Base-by-base conservation (phyloP, 2,797 vertebrate species). In the Gadopsis bispinosus region DNA sequence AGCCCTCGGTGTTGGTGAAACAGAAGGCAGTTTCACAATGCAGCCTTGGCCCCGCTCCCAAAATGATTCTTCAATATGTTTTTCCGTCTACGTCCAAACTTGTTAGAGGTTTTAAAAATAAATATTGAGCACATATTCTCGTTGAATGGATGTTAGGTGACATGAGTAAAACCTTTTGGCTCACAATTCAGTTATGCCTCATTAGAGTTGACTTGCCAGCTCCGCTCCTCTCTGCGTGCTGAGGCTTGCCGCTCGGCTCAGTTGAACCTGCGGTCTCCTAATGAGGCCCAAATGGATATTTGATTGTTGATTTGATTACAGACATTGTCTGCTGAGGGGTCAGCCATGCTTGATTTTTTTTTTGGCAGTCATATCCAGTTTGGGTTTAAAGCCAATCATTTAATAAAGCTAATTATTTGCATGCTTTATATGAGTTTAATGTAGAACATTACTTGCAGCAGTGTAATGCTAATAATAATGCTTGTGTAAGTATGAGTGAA, bases 291-390 rank as follows among this genome's bases (percentile, higher is more conserved):
- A 89, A 83, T 77, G 65, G 69, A 62, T 78, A 67, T 82, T 76
- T 87, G 68, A 83, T 85, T 83, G 65, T 79, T 85, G 43, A 43
- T 73, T 79, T 86, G 56, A 75, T 67, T 55, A 26, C 62, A 59
- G 12, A 59, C 45, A 26, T 47, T 53, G 41, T 73, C 56, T 80
- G 53, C 1, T 39, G 33, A 56, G 59, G 58, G 26, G 63, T 81
- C 67, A 75, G 9, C 33, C 56, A 26, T 77, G 50, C 62, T 77
- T 76, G 1, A 26, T 26, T 26, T 26, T 26, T 26, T 55, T 66
- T 75, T 64, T 82, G 69, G 69, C 63, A 50, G 45, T 62, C 59
- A 14, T 22, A 56, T 64, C 19, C 53, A 71, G 33, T 41, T 66
- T 45, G 10, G 8, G 1, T 79, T 79, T 45, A 48, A 31, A 67